Conservation (phyloP, 2,113 vertebrate species). For the Charadrius vociferus region DNA sequence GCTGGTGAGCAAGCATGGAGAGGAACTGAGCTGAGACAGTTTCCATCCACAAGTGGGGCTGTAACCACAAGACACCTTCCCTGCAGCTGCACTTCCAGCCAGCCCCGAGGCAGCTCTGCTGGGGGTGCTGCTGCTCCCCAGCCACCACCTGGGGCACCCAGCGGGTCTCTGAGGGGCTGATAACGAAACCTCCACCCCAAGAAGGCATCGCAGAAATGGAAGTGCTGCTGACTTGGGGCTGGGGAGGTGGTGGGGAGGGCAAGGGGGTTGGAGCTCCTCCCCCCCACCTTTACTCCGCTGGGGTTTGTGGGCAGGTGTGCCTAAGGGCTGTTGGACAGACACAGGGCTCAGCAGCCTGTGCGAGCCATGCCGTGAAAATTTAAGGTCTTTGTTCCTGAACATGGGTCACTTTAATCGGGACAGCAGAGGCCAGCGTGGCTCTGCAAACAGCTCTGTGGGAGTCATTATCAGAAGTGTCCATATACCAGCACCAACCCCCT, state of each 20-base stretch:
- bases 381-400: not conserved
- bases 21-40: not conserved
- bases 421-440: not conserved
- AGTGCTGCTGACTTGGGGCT: not conserved
- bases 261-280: not conserved
- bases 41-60: not conserved
- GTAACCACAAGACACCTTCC: not conserved
- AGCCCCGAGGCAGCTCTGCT: not conserved
- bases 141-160: not conserved
- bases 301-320: not conserved
- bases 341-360: not conserved
- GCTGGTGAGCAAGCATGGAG: accelerated
- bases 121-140: not conserved
- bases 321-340: not conserved
- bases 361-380: not conserved
- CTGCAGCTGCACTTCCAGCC: not conserved
- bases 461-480: not conserved
- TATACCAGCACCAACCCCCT: not conserved
- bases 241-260: not conserved
- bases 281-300: not conserved
- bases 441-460: not conserved
- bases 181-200: not conserved
- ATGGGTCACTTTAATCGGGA: not conserved
- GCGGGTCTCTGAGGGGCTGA: accelerated
- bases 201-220: not conserved